A percentile compares a stretch with the other conserved stretches of the same genome.
Evolutionary conservation across 2,888 invertebrate genomes (phyloP).

Genomic region (Ophion slaviceki): DNA sequence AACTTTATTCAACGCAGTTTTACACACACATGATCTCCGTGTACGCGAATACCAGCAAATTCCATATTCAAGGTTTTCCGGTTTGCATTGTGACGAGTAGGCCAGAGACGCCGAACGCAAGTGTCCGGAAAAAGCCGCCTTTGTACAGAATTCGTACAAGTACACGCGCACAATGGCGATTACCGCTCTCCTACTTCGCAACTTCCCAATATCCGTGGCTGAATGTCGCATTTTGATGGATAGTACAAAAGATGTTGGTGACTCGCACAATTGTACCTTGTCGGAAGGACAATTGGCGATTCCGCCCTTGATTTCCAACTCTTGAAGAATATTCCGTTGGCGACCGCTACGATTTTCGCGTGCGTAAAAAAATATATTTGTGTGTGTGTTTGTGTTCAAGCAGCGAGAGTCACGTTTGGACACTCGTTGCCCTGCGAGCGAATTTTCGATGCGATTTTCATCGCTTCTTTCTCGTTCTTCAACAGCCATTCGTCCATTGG

Average conservation of each 20-base stretch:
- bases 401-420: conserved; percentile 17
- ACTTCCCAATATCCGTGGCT: too few relatives aligned
- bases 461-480: conserved; percentile 72
- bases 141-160: not conserved
- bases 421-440: conserved; percentile 17
- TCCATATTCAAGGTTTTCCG: not conserved
- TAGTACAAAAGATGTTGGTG: too few relatives aligned
- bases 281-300: not conserved
- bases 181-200: too few relatives aligned
- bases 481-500: conserved; percentile 78
- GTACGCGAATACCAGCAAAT: not conserved
- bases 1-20: not conserved
- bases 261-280: too few relatives aligned
- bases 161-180: not conserved
- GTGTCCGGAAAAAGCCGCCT: not conserved
- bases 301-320: not conserved
- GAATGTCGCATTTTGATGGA: too few relatives aligned
- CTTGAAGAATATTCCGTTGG: conserved; percentile 1
- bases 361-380: conserved; percentile 6
- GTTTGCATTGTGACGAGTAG: not conserved
- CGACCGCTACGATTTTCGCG: not conserved
- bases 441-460: conserved; percentile 50
- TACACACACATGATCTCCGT: not conserved
- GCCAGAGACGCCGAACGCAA: not conserved
- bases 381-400: not conserved